These are phyloP conservation scores for Tringa solitaria DNA, from an alignment of 2,113 vertebrate genomes.

Conservation along the genomic window DNA sequence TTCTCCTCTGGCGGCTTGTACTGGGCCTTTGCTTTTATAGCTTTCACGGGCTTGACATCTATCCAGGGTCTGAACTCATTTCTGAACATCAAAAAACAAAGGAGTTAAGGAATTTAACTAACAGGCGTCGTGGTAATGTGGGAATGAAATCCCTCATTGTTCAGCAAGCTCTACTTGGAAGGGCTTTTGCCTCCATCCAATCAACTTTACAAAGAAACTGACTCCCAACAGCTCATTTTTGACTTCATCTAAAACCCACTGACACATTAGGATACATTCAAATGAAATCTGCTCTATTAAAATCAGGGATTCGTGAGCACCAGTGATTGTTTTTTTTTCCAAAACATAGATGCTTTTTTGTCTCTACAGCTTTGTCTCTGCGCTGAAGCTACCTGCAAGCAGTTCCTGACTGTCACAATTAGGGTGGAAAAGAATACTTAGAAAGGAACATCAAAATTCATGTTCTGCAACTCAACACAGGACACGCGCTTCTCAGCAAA, in stretches of 20 bases:
- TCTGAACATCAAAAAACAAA: constrained; percentile 70
- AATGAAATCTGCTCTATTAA: not conserved
- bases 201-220: not conserved
- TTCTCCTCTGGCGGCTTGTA: constrained; percentile 89
- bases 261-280: not conserved
- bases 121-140: accelerated
- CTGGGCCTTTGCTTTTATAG: constrained; percentile 87
- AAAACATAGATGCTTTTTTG: not conserved
- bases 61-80: constrained; percentile 93
- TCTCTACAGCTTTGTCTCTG: not conserved
- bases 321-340: not conserved
- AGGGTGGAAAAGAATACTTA: not conserved
- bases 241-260: not conserved
- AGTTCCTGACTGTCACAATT: not conserved
- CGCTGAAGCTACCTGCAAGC: not conserved
- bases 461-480: not conserved
- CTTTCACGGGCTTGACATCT: constrained; percentile 87
- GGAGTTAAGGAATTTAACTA: not conserved
- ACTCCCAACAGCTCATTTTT: not conserved
- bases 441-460: not conserved
- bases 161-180: not conserved
- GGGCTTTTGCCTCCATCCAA: not conserved
- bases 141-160: not conserved
- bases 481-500: not conserved
- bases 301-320: not conserved